Base-by-base conservation (phyloP, 1,140 invertebrate genomes). In the Zaprionus tsacasi region DNA sequence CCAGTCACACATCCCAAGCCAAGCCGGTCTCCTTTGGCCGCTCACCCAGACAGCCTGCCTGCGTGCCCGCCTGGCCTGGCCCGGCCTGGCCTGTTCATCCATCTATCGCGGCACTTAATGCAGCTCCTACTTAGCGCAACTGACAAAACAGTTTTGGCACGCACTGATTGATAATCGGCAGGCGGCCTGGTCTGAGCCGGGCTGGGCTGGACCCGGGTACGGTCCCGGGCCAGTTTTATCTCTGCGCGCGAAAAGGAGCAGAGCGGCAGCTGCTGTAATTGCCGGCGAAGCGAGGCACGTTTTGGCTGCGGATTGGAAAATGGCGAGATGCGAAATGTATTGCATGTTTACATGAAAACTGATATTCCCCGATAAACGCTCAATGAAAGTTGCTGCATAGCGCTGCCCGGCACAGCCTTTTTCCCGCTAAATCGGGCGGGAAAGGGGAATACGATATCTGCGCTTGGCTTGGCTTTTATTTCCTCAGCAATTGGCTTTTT, bases 291-390 rank as follows among this genome's bases (percentile, higher is more conserved):
- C 64, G 13, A n/a, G 60, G 60, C 77, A 77, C 57, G 76, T 78
- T 78, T 78, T 68, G 65, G 65, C 45, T 38, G 43, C 57, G 65
- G 33, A n/a, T 69, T 59, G 33, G 40, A 58, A 33, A 33, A 79
- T 61, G 73, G 78, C 58, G 66, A 87, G 79, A 82, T 81, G 83
- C 83, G 82, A 87, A 87, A 87, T 88, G 76, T 88, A 88, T 88
- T 88, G 85, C 85, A 88, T 88, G 85, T 88, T 88, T 88, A 88
- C 85, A 88, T 89, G 85, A 82, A 87, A 88, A 81, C 85, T 81
- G 85, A 88, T 88, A 88, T 79, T 78, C 70, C 69, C 78, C 81
- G 85, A 88, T 88, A 88, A 88, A 88, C 85, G 85, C 73, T 88
- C 85, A 88, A 89, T 88, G 85, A 89, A 88, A 88, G 83, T 88